phyloP scores from a whole-genome alignment of 2,113 vertebrate genomes.

The Dissostichus mawsoni region DNA sequence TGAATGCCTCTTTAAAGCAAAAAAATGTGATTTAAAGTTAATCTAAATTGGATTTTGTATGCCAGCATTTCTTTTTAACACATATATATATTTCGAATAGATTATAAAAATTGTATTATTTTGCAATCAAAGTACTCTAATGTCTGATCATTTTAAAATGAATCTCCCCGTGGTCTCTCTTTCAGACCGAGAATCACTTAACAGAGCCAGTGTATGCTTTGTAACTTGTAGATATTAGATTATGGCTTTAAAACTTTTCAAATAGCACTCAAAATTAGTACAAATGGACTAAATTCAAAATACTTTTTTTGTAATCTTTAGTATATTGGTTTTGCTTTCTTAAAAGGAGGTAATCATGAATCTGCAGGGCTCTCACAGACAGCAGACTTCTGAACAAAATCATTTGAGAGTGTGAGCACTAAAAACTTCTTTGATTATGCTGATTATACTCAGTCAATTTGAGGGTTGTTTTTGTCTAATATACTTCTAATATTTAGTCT shows the following conservation, averaged over 20 bases:
- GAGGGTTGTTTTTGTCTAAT: no score
- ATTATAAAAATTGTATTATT: neutral
- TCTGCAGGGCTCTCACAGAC: neutral
- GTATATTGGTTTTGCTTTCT: neutral
- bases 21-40: constrained; percentile 47
- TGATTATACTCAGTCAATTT: neutral
- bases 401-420: neutral
- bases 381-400: neutral
- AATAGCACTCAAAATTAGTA: neutral
- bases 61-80: neutral
- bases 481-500: neutral
- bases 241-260: neutral
- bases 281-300: neutral
- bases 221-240: neutral
- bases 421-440: neutral
- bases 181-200: neutral
- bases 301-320: neutral
- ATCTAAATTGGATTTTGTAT: constrained; percentile 38
- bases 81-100: neutral
- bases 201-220: neutral
- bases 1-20: constrained; percentile 32
- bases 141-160: neutral
- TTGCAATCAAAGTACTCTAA: neutral
- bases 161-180: neutral
- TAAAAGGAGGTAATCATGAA: neutral